Base-by-base conservation (phyloP, 1,140 invertebrate species). In the Drosophila santomea region DNA sequence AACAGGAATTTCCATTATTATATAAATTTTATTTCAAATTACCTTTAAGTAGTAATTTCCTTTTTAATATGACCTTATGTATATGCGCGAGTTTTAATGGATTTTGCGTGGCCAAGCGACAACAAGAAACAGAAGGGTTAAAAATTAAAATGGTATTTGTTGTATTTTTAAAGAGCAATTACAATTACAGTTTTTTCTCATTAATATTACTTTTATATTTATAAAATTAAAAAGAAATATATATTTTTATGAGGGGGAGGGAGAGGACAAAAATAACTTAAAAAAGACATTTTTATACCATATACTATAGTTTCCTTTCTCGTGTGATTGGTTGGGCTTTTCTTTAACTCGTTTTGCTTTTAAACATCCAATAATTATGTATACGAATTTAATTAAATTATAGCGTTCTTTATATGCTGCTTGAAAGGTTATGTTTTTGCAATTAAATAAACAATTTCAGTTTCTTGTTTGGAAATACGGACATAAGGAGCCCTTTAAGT, bases 161-260 rank as follows among this genome's bases (percentile, higher is more conserved):
- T 90, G 73, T 79, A 75, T 85, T 73, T 80, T 84, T 89, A 80
- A 85, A 86, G 82, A 81, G 74, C 82, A 81, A 86, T 81, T 86
- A 86, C 82, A 86, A 86, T 86, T 86, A 86, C 82, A 86, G 78
- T 89, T 80, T 89, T 85, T 89, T 90, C 66, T 90, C 85, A 85
- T 88, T 88, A 86, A 82, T 86, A 86, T 88, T 88, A 89, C 73
- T 74, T 90, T 88, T 85, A 89, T 84, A 80, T 88, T 90, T 88
- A 90, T 84, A 88, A 90, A 84, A 84, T 88, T 90, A 89, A 88
- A 90, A 88, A 86, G 84, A 79, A 89, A 73, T 78, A 83, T 83
- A 88, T 89, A 89, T 88, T 32, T 32, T 89, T 84, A 83, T 89
- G 83, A 88, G 74, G 78, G 62, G 57, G 52, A 45, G 35, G 54